These are phyloP conservation scores for Plodia interpunctella DNA, from an alignment of 1,140 invertebrate genomes.

Conservation along the genomic window DNA sequence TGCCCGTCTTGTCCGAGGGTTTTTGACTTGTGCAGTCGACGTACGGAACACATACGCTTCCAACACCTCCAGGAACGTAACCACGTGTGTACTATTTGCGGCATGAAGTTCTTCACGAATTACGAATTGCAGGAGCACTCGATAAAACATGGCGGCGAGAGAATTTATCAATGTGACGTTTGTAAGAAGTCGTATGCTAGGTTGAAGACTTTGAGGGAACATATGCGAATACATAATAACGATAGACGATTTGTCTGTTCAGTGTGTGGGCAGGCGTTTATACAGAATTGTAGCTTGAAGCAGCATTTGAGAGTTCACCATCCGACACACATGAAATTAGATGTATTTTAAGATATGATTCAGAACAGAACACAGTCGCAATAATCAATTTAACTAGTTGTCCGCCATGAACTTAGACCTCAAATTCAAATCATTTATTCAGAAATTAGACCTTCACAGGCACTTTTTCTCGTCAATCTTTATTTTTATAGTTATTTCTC, in stretches of 20 bases:
- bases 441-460: too few species aligned
- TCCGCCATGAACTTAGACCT: too few species aligned
- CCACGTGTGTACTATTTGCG: constrained; percentile 59
- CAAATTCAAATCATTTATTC: too few species aligned
- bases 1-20: constrained; percentile 59
- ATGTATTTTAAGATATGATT: constrained; percentile 31
- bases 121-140: constrained; percentile 62
- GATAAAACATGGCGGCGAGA: constrained; percentile 59
- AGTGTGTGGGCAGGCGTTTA: constrained; percentile 69
- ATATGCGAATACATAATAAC: constrained; percentile 73
- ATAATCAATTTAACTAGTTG: too few species aligned
- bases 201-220: constrained; percentile 75
- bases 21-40: constrained; percentile 59
- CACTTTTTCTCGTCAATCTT: too few species aligned
- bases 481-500: too few species aligned
- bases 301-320: constrained; percentile 62
- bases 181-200: constrained; percentile 77
- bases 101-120: constrained; percentile 65
- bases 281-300: constrained; percentile 62
- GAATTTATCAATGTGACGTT: constrained; percentile 66
- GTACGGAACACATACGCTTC: constrained; percentile 55
- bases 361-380: too few species aligned
- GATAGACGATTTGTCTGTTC: constrained; percentile 63
- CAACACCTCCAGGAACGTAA: constrained; percentile 61
- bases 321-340: constrained; percentile 47